Conservation (phyloP, 2,797 vertebrate species). For the Manis javanica region DNA sequence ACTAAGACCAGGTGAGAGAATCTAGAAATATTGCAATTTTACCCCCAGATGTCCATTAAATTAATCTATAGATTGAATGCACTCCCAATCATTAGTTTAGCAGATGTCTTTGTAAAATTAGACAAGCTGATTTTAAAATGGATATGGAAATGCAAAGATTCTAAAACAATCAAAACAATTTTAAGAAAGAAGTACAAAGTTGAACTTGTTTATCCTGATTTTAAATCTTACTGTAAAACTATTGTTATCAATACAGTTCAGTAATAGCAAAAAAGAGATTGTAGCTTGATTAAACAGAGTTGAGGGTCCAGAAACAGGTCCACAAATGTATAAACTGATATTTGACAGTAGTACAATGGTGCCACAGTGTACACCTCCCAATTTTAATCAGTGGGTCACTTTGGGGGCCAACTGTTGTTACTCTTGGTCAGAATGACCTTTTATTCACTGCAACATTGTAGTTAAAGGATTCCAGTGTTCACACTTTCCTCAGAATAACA, state of each 20-base stretch:
- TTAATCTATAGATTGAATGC: not conserved
- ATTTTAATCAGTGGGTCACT: not conserved
- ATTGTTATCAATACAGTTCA: not conserved
- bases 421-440: not conserved
- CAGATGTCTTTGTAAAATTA: not conserved
- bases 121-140: conserved; percentile 14
- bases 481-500: not conserved
- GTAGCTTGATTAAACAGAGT: not conserved
- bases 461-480: not conserved
- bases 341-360: not conserved
- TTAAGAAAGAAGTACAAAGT: not conserved
- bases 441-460: not conserved
- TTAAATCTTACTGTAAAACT: conserved; percentile 19
- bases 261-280: not conserved
- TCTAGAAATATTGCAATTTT: too few species aligned
- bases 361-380: not conserved
- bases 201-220: conserved; percentile 16
- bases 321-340: not conserved
- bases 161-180: not conserved
- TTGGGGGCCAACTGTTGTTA: not conserved
- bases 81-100: not conserved
- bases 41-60: too few species aligned
- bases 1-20: too few species aligned
- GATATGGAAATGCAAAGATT: not conserved
- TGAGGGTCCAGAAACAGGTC: not conserved